Base-by-base conservation (phyloP, 1,140 invertebrate genomes). In the Battus philenor region DNA sequence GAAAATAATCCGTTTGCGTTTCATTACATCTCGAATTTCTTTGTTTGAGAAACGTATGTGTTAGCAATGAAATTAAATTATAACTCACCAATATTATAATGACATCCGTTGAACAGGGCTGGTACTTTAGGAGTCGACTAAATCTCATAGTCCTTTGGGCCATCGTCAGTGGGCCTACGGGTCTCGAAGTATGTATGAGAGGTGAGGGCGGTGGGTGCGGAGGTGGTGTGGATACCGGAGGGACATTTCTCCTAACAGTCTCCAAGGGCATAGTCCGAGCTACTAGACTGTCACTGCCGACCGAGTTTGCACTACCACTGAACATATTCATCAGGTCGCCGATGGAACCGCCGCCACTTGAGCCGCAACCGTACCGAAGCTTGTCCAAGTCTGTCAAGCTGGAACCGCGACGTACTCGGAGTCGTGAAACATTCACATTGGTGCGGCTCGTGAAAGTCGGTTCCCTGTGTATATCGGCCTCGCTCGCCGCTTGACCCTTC, bases 301-400 rank as follows among this genome's bases (percentile, higher is more conserved):
- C 87, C 56, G 90, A 91, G 87, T 89, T 91, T 51, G 86, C 89
- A 56, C 90, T 92, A 10, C 90, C 90, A 38, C 90, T 91, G 58
- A 91, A 93, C 57, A 89, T 90, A 68, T 94, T 94, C 92, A 94
- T 94, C 54, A 93, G 71, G 71, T 94, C 92, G 2, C 92, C 92
- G 24, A 94, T 92, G 49, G 91, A 93, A 1, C 91, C 91, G 2
- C 88, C 82, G 1, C 89, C 86, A 26, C 87, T 87, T 1, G 82
- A 79, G n/a, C 86, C 78, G 5, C 87, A 86, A 51, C 87, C 86
- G 50, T 69, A 74, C 11, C 75, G 55, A 15, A 92, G 68, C 57
- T 90, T 92, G 60, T 92, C 91, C 49, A 93, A 77, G 50, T 93
- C 92, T 1, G 91, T 92, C 70, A 93, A 84, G 44, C 91, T 92